Evolutionary conservation across 1,140 invertebrate species (phyloP), one percentile per base, ranked within the genome.

Genomic region (Aphelenchoides besseyi): DNA sequence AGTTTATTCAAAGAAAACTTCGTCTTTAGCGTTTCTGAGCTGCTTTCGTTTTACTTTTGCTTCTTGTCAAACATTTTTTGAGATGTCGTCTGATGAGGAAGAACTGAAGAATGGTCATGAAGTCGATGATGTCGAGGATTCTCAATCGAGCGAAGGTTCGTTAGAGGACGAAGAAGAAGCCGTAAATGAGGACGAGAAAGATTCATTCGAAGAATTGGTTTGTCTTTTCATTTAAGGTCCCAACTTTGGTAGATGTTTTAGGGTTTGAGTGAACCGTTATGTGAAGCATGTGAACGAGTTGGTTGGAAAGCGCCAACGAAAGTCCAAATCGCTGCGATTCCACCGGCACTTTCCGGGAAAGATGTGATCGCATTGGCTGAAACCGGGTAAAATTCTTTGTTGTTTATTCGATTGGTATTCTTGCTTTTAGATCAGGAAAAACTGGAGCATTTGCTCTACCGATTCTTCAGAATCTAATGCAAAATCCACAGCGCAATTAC

Each of bases 261-360:
- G 93, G 95, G 95, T 37, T 86, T 98, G n/a, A 89, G 91, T 41
- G 94, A 97, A 80, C 90, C 90, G 2, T 85, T 98, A 30, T 94
- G 92, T 86, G 91, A 94, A 87, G 92, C 94, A 0, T 97, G 94
- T 87, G 89, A 91, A 79, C 89, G 91, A 74, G 86, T 98, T 69
- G 94, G 95, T 88, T 98, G 96, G 96, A 92, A 90, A 80, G 85
- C 88, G 93, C 75, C 75, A 5, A 76, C 75, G 30, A 76, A 71
- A 8, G 77, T 81, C 33, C 74, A 80, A 30, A 30, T 82, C 53
- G 62, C 77, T 52, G 77, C 70, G 16, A 82, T 82, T 61, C 80
- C 81, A 28, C 48, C 71, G 33, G 72, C 84, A 18, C 68, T 84
- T 1, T 36, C 63, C 12, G 81, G 77, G 3, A 48, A 68, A 29